These are phyloP conservation scores for Oscheius myriophilus DNA, from an alignment of 2,888 invertebrate species.

Conservation along the genomic window DNA sequence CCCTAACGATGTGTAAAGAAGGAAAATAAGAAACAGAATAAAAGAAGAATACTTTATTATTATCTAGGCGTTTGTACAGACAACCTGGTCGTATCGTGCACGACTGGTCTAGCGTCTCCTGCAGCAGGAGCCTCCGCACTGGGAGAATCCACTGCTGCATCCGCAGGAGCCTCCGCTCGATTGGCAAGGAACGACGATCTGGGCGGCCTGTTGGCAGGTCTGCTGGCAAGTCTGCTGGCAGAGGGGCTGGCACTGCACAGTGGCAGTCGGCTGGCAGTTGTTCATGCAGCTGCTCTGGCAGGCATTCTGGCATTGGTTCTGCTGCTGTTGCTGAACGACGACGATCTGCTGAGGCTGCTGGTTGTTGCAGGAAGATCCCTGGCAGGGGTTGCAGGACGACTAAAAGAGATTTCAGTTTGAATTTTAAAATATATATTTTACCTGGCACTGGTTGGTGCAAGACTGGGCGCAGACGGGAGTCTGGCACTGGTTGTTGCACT, in stretches of 20 bases:
- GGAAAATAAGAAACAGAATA: not conserved
- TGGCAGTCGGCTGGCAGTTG: conserved; percentile 51
- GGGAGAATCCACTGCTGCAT: conserved; percentile 52
- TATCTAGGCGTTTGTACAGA: conserved; percentile 15
- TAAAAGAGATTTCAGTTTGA: not conserved
- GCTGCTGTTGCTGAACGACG: conserved; percentile 52
- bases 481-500: conserved; percentile 50
- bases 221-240: conserved; percentile 58
- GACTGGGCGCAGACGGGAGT: conserved; percentile 42
- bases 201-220: conserved; percentile 57
- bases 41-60: conserved; percentile 15
- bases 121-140: conserved; percentile 60
- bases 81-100: conserved; percentile 6
- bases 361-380: not conserved
- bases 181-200: conserved; percentile 53
- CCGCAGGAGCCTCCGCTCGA: conserved; percentile 28
- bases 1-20: too few species aligned
- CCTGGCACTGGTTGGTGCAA: conserved; percentile 53
- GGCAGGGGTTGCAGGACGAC: too few species aligned
- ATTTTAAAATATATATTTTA: conserved; percentile 20
- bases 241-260: conserved; percentile 56
- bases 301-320: conserved; percentile 43
- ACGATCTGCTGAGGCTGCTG: conserved; percentile 37
- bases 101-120: conserved; percentile 42
- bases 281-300: conserved; percentile 56